Base-by-base conservation (phyloP, 2,888 invertebrate genomes). In the Gasteruption jaculator region DNA sequence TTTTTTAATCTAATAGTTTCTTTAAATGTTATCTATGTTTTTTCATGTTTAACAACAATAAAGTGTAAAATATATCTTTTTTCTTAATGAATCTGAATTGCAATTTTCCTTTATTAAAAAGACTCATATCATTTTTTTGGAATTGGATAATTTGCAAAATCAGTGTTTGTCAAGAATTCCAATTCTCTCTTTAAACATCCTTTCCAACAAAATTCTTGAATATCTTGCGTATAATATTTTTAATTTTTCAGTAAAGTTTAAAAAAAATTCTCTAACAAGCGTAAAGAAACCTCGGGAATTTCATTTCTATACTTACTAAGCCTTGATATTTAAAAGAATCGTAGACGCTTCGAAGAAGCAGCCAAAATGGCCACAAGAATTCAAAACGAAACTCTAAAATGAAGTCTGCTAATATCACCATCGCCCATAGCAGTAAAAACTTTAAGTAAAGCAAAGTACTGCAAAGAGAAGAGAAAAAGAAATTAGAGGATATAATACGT, bases 241-340 rank as follows among this genome's bases (percentile, higher is more conserved):
- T n/a, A n/a, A n/a, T n/a, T n/a, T n/a, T n/a, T n/a, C n/a, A n/a
- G n/a, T n/a, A n/a, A n/a, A n/a, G n/a, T n/a, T n/a, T n/a, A n/a
- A n/a, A n/a, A n/a, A n/a, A n/a, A n/a, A n/a, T n/a, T n/a, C n/a
- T n/a, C n/a, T n/a, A n/a, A n/a, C n/a, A n/a, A n/a, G n/a, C n/a
- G n/a, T n/a, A n/a, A n/a, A n/a, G 2, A 45, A 33, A 29, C 8
- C 5, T 21, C 12, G 21, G 12, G 11, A 22, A 5, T 36, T 26
- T 35, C 12, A 18, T n/a, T 29, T 4, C n/a, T 19, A 30, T 60
- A 80, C 86, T 83, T 71, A 92, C 92, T 81, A 95, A 79, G 73
- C 96, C 95, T 79, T 95, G 95, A 76, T 93, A 96, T 77, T 92
- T 93, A 75, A 91, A 95, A 57, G 95, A 93, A 76, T 96, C 95